Conservation (phyloP, 2,797 vertebrate species). For the Coregonus suidteri region DNA sequence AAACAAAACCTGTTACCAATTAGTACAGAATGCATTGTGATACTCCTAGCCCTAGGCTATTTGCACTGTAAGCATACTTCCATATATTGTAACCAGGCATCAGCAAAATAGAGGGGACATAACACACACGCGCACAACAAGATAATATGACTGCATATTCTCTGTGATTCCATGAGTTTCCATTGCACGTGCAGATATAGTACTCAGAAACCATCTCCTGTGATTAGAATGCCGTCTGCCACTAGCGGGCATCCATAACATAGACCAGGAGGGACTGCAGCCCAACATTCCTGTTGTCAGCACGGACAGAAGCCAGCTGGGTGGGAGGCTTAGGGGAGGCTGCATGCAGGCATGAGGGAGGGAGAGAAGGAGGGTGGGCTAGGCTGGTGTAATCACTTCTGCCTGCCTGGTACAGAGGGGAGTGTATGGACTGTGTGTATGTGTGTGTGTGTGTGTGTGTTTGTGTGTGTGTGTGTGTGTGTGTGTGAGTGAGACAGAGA, state of each 20-base stretch:
- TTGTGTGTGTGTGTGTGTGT: slow-evolving; percentile 10
- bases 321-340: slow-evolving; percentile 73
- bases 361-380: slow-evolving; percentile 55
- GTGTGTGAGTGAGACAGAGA: slow-evolving; percentile 12
- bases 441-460: slow-evolving; percentile 13
- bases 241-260: slow-evolving; percentile 43
- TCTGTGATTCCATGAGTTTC: slow-evolving; percentile 8
- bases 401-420: slow-evolving; percentile 71
- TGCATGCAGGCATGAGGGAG: slow-evolving; percentile 34
- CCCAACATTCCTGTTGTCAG: slow-evolving; percentile 81
- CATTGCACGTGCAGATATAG: slow-evolving; percentile 3
- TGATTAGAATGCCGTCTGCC: slow-evolving; percentile 32
- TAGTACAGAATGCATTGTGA: not conserved
- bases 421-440: not conserved
- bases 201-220: slow-evolving; percentile 31
- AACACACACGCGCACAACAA: not conserved
- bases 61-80: not conserved
- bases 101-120: not conserved
- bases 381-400: slow-evolving; percentile 72
- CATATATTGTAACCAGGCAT: not conserved
- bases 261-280: slow-evolving; percentile 47
- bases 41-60: too few species aligned
- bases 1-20: slow-evolving; percentile 18
- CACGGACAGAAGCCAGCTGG: slow-evolving; percentile 84
- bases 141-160: slow-evolving; percentile 7